Percentiles rank a stretch among this genome's conserved stretches.
phyloP scores from a whole-genome alignment of 1,140 invertebrate genomes.

The Steinernema feltiae region DNA sequence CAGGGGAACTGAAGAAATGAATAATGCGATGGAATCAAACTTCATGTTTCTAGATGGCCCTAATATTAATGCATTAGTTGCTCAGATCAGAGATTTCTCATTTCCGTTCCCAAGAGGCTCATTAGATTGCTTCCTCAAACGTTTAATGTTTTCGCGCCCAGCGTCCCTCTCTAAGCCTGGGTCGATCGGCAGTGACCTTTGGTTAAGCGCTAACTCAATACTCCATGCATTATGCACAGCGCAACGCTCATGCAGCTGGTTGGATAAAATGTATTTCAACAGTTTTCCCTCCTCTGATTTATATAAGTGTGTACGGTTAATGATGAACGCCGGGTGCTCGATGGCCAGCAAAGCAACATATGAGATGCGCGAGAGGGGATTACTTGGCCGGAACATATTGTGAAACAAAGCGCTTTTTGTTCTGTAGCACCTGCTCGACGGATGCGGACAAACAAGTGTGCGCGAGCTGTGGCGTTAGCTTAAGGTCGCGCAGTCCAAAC shows the following conservation, averaged over 20 bases:
- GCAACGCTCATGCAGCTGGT: no score
- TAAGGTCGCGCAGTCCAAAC: not conserved
- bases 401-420: not conserved
- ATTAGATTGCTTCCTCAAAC: not conserved
- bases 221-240: not conserved
- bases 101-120: conserved; percentile 7
- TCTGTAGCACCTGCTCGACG: not conserved
- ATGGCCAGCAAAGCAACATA: not conserved
- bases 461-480: not conserved
- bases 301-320: no score
- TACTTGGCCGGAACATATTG: conserved; percentile 7
- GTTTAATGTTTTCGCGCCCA: not conserved
- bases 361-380: not conserved
- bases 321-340: not conserved
- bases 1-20: not conserved
- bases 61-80: not conserved
- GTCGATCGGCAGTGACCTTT: not conserved
- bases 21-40: not conserved
- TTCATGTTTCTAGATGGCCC: not conserved
- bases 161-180: not conserved
- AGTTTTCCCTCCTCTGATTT: no score
- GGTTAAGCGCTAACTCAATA: not conserved
- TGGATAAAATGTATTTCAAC: no score
- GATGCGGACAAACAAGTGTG: not conserved
- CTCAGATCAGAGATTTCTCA: conserved; percentile 6